Evolutionary conservation across 30 jellyfish, hydroid and myxozoan species (phyloP).

Genomic region (Aurelia sp.): DNA sequence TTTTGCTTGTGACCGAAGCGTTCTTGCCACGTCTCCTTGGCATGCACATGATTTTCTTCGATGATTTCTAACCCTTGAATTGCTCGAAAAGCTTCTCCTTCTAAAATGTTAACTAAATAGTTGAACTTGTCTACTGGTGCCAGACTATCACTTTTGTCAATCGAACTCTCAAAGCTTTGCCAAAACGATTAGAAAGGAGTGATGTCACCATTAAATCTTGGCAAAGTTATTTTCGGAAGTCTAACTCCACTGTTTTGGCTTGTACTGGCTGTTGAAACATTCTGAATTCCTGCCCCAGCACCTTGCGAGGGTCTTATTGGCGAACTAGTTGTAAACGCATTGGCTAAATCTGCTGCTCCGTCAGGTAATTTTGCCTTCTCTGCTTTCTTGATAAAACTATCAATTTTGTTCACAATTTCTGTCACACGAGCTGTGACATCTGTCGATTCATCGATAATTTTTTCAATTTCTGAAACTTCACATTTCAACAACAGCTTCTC

Average conservation of each 20-base stretch:
- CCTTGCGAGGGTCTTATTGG: background rate
- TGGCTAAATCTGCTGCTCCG: background rate
- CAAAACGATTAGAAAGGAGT: background rate
- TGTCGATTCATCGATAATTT: background rate
- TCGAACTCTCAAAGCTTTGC: slow-evolving; percentile 8
- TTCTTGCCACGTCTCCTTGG: no score
- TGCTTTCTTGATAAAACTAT: background rate
- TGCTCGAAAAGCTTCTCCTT: background rate
- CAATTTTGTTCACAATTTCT: background rate
- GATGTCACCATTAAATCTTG: slow-evolving; percentile 7
- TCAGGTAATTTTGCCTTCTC: slow-evolving; percentile 5
- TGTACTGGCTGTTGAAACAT: background rate
- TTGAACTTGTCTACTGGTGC: slow-evolving; percentile 7
- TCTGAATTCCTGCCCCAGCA: background rate
- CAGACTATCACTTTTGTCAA: background rate
- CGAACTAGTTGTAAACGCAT: background rate
- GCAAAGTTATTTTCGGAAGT: slow-evolving; percentile 10
- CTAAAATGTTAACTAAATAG: background rate
- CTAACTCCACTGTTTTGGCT: slow-evolving; percentile 1
- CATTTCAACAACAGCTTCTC: slow-evolving; percentile 2
- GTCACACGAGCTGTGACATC: background rate
- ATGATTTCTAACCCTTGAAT: slow-evolving; percentile 3
- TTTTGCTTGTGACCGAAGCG: no score
- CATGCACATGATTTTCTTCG: background rate
- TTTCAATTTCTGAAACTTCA: background rate